phyloP scores from a whole-genome alignment of 1,140 invertebrate species.

The Drosophila suzukii region DNA sequence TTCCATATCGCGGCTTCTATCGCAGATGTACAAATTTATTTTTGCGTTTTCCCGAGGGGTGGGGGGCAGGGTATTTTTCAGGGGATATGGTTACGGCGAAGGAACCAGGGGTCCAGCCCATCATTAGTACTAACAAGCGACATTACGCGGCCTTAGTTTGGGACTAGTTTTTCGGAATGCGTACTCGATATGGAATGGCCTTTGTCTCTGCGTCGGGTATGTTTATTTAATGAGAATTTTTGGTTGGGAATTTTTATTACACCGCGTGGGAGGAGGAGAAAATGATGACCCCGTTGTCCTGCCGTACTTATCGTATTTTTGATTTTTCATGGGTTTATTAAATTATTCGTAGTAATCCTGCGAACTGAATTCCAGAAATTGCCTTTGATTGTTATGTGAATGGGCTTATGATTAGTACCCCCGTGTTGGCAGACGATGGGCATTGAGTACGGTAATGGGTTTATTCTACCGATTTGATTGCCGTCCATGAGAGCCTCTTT shows the following conservation, averaged over 20 bases:
- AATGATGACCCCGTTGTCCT: slow-evolving; percentile 11
- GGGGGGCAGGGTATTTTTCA: neutral
- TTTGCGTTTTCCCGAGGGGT: slow-evolving; percentile 33
- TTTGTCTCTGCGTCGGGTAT: slow-evolving; percentile 25
- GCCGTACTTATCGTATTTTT: slow-evolving; percentile 67
- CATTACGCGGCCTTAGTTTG: slow-evolving; percentile 67
- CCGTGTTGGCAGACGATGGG: slow-evolving; percentile 11
- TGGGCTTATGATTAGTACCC: slow-evolving; percentile 33
- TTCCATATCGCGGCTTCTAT: slow-evolving; percentile 71
- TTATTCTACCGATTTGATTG: slow-evolving; percentile 42
- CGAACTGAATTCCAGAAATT: slow-evolving; percentile 62
- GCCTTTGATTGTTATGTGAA: slow-evolving; percentile 51
- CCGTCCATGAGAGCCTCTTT: slow-evolving; percentile 12
- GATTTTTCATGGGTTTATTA: slow-evolving; percentile 81
- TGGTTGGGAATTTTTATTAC: slow-evolving; percentile 65
- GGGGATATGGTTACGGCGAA: neutral
- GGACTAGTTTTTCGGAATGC: slow-evolving; percentile 55
- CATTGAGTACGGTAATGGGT: slow-evolving; percentile 36
- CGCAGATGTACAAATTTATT: slow-evolving; percentile 77
- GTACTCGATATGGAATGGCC: slow-evolving; percentile 63
- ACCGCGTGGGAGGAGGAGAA: slow-evolving; percentile 30
- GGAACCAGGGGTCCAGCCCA: slow-evolving; percentile 34
- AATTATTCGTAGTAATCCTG: slow-evolving; percentile 65
- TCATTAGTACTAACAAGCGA: slow-evolving; percentile 82
- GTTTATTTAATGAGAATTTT: slow-evolving; percentile 70